Conservation (phyloP, 2,888 invertebrate species). For the Ophion ventricosus region DNA sequence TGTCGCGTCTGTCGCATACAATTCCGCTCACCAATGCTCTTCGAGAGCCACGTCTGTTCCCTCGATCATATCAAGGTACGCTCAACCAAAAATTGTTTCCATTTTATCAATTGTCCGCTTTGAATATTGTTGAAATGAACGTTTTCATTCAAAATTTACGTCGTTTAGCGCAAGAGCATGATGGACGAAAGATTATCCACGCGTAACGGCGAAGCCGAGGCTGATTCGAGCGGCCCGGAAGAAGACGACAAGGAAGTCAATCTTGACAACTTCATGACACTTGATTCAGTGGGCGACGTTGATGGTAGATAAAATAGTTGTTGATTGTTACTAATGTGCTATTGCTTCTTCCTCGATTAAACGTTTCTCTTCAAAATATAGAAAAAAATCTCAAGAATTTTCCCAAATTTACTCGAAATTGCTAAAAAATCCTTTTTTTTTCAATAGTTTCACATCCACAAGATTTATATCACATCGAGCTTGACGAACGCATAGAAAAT, state of each 20-base stretch:
- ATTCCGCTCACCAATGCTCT: slow-evolving; percentile 93
- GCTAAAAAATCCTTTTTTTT: neutral
- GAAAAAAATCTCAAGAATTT: neutral
- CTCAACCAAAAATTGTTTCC: neutral
- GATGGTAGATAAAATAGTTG: slow-evolving; percentile 85
- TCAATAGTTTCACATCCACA: no score
- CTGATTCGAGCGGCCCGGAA: slow-evolving; percentile 86
- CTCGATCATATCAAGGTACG: slow-evolving; percentile 91
- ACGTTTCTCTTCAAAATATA: neutral
- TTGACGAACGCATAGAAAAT: no score
- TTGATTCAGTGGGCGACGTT: slow-evolving; percentile 94
- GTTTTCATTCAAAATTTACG: slow-evolving; percentile 57
- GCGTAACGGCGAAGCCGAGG: slow-evolving; percentile 85
- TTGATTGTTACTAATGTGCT: slow-evolving; percentile 43
- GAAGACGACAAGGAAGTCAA: slow-evolving; percentile 89
- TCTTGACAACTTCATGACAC: slow-evolving; percentile 93
- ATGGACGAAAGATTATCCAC: slow-evolving; percentile 81
- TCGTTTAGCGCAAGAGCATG: slow-evolving; percentile 85
- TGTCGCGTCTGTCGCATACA: slow-evolving; percentile 91
- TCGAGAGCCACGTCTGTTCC: slow-evolving; percentile 92
- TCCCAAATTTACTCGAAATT: neutral
- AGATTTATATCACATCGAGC: no score
- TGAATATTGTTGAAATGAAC: neutral
- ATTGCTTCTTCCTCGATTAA: neutral
- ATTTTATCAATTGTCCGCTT: neutral